Evolutionary conservation across 2,888 invertebrate species (phyloP), one percentile per base, ranked within the genome.

Genomic region (Lepidochrysops patricia): DNA sequence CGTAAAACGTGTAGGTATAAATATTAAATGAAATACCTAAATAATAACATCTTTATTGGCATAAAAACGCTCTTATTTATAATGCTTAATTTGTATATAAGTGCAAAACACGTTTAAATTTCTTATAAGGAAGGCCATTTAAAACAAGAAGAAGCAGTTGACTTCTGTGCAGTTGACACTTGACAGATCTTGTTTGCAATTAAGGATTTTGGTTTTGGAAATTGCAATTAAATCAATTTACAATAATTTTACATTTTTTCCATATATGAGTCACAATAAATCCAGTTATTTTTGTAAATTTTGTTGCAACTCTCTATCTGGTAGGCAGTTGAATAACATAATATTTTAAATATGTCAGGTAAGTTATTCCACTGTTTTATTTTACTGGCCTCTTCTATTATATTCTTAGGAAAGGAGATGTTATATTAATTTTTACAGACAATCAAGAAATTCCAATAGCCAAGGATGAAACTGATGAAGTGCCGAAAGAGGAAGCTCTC

Each of bases 381-480:
- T n/a, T n/a, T n/a, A n/a, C 35, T 15, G n/a, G 6, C 0, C 2
- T 35, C 6, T 15, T 2, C 13, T 35, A 27, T 29, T 19, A 7
- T 27, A 26, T 13, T 50, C 13, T 4, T 4, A 13, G 5, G 37
- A 37, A 7, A n/a, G 0, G n/a, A 4, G 13, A 37, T 49, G 25
- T 5, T 4, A 26, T n/a, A 26, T 26, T 23, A 25, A 25, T 7
- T 27, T 49, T 58, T 65, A 63, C 63, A 84, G 81, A 81, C 57
- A 75, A 76, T 54, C 70, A 72, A 63, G 76, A 74, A 49, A 60
- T 68, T n/a, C 73, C 74, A 5, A 73, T 69, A 66, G 62, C 62
- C 27, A 72, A 68, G 58, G 72, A 73, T 54, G 72, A 73, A 34
- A 67, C 68, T 1, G 69, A 71, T 7, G 64, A 70, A 43, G 66